Percentiles rank a stretch among this genome's conserved stretches.
phyloP scores from a whole-genome alignment of 2,888 invertebrate species.

The Drosophila mulleri region DNA sequence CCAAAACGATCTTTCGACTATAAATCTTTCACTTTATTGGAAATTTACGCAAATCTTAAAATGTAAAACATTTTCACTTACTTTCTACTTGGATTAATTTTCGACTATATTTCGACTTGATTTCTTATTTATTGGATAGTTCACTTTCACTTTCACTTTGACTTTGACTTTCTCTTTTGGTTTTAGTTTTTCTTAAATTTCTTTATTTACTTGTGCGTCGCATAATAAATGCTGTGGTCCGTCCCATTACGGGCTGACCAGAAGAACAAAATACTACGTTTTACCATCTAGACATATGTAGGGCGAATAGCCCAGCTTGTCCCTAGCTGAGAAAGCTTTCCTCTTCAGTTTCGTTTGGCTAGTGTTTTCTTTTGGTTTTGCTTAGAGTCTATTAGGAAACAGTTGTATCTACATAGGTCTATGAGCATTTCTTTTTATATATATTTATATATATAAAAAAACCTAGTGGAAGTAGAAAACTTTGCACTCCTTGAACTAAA shows the following conservation, averaged over 20 bases:
- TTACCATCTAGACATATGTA: conserved; percentile 8
- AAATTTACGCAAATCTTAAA: conserved; percentile 67
- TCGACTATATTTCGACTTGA: conserved; percentile 18
- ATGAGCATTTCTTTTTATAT: conserved; percentile 60
- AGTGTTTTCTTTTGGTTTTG: conserved; percentile 65
- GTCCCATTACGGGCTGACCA: conserved; percentile 3
- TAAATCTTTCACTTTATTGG: conserved; percentile 35
- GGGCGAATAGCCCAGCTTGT: background rate
- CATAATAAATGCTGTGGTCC: conserved; percentile 83
- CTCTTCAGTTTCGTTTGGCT: conserved; percentile 59
- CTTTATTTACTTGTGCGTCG: conserved; percentile 80
- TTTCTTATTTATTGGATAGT: conserved; percentile 34
- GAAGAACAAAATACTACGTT: conserved; percentile 38
- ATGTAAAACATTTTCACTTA: conserved; percentile 74
- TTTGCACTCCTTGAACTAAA: conserved; percentile 43
- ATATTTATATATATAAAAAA: conserved; percentile 23
- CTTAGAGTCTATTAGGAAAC: conserved; percentile 78
- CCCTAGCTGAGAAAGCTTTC: conserved; percentile 22
- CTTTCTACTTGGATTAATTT: conserved; percentile 51
- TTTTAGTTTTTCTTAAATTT: background rate
- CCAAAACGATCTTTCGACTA: conserved; percentile 38
- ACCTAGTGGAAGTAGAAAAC: conserved; percentile 49
- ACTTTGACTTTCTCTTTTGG: background rate
- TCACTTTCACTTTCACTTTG: conserved; percentile 22
- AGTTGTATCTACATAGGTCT: conserved; percentile 81